A percentile compares a stretch with the other conserved stretches of the same genome.
Evolutionary conservation across 2,888 invertebrate genomes (phyloP).

Genomic region (Rhopalosiphum nymphaeae): DNA sequence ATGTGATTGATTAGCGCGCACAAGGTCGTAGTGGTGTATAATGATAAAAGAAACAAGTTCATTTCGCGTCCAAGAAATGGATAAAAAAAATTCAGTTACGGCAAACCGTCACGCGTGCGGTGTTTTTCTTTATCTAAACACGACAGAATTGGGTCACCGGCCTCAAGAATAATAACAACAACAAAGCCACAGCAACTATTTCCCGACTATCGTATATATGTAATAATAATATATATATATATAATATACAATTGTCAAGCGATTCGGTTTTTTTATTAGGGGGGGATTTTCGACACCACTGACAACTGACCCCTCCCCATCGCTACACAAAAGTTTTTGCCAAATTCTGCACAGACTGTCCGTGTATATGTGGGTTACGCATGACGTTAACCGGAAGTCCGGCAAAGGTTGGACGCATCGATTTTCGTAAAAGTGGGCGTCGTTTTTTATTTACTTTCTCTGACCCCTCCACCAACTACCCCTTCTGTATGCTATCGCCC

Average conservation of each 20-base stretch:
- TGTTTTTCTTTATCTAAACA: conserved; percentile 38
- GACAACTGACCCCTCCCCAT: neutral
- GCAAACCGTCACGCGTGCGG: conserved; percentile 16
- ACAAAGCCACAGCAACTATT: neutral
- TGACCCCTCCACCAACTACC: neutral
- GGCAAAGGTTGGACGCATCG: neutral
- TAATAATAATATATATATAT: neutral
- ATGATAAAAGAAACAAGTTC: conserved; percentile 51
- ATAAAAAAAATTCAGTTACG: conserved; percentile 33
- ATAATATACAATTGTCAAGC: neutral
- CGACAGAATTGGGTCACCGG: conserved; percentile 58
- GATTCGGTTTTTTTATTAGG: neutral
- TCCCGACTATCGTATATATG: neutral
- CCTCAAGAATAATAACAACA: conserved; percentile 35
- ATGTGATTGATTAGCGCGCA: neutral
- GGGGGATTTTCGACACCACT: neutral
- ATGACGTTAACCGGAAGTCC: conserved; percentile 28
- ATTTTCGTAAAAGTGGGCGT: conserved; percentile 18
- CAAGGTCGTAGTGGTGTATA: conserved; percentile 24
- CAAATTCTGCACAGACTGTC: conserved; percentile 18
- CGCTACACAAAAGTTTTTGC: neutral
- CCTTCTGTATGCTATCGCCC: neutral
- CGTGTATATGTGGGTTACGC: neutral
- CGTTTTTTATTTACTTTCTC: conserved; percentile 26
- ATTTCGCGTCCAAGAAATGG: conserved; percentile 18